phyloP scores from a whole-genome alignment of 2,113 vertebrate species.

The Oryzias woworae region DNA sequence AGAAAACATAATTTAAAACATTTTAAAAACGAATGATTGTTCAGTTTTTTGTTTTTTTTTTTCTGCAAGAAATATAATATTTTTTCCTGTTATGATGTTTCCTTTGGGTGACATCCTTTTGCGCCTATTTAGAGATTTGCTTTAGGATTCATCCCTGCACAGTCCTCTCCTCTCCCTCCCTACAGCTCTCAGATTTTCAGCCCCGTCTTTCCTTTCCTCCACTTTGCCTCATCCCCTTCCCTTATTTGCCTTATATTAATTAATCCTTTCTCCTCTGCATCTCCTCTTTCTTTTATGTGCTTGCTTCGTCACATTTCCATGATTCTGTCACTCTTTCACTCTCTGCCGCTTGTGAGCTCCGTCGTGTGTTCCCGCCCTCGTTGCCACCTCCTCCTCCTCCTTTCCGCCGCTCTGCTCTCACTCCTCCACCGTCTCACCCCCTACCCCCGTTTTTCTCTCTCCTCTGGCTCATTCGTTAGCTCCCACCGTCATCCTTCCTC shows the following conservation, averaged over 20 bases:
- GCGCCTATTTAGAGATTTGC: conserved; percentile 44
- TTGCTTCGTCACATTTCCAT: conserved; percentile 63
- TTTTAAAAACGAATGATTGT: no score
- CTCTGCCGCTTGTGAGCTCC: conserved; percentile 35
- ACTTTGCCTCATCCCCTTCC: conserved; percentile 10
- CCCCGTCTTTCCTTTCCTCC: conserved; percentile 10
- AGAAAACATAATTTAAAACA: no score
- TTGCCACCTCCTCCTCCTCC: conserved; percentile 48
- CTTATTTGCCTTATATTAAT: conserved; percentile 22
- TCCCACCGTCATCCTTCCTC: conserved; percentile 66
- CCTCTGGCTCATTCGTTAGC: conserved; percentile 58
- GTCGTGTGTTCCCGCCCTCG: conserved; percentile 41
- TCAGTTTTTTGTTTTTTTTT: background rate
- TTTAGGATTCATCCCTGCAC: conserved; percentile 56
- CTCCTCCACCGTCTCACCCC: conserved; percentile 47
- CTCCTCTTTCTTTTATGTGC: conserved; percentile 36
- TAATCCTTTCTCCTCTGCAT: conserved; percentile 10
- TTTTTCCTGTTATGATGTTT: background rate
- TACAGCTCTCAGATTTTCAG: conserved; percentile 13
- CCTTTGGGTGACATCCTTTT: conserved; percentile 32
- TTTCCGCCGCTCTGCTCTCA: conserved; percentile 27
- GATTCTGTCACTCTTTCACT: conserved; percentile 59
- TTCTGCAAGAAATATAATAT: conserved; percentile 3
- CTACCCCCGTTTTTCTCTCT: conserved; percentile 41
- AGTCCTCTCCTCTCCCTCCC: conserved; percentile 52